Percentiles rank a stretch among this genome's conserved stretches.
Conservation (phyloP, 2,888 invertebrate species). For the Nysson spinosus region DNA sequence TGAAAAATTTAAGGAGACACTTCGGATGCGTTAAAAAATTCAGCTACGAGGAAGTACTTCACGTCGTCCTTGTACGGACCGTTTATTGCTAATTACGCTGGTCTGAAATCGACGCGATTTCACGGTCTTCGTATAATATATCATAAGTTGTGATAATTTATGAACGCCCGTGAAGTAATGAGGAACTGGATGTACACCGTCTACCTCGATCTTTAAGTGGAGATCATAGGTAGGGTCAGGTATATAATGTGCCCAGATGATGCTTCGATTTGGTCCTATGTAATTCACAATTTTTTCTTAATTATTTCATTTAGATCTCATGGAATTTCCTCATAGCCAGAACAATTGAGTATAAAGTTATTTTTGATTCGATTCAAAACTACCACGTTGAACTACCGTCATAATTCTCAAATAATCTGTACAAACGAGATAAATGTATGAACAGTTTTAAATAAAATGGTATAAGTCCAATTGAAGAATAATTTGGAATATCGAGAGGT, state of each 20-base stretch:
- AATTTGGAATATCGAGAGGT: no score
- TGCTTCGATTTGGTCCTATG: neutral
- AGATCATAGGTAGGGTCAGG: constrained; percentile 17
- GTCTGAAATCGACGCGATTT: constrained; percentile 27
- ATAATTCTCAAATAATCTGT: no score
- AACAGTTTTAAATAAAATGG: neutral
- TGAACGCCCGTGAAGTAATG: constrained; percentile 23
- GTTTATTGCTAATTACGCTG: constrained; percentile 48
- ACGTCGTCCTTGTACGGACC: constrained; percentile 12
- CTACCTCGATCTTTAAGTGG: constrained; percentile 5
- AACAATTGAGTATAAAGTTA: no score
- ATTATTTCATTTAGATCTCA: no score
- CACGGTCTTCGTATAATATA: constrained; percentile 11
- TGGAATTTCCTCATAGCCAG: no score
- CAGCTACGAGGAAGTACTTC: constrained; percentile 10
- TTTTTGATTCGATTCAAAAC: no score
- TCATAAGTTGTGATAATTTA: constrained; percentile 35
- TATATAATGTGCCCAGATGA: constrained; percentile 8
- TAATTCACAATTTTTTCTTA: no score
- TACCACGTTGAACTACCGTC: no score
- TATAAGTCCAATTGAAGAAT: no score
- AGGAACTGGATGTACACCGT: constrained; percentile 9
- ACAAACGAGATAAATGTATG: neutral
- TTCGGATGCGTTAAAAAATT: constrained; percentile 6
- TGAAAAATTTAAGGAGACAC: constrained; percentile 9